phyloP scores from a whole-genome alignment of 2,888 invertebrate species.

The Julus scanicus region DNA sequence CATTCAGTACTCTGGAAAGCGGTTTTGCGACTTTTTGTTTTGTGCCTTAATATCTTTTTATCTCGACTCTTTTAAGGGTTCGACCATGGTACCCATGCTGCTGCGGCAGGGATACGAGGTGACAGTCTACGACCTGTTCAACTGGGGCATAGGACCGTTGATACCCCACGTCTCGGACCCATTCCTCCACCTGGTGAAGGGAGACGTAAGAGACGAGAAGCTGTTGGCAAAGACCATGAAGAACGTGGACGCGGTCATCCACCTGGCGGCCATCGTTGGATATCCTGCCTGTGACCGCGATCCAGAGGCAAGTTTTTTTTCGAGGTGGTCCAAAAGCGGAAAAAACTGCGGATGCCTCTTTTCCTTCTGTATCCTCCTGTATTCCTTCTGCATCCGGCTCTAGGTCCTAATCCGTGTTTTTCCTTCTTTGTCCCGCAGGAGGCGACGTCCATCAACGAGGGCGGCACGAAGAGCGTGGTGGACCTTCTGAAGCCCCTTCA shows the following conservation, averaged over 20 bases:
- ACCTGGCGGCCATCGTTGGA: conserved; percentile 66
- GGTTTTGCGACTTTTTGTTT: no score
- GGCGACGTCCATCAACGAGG: conserved; percentile 64
- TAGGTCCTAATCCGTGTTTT: no score
- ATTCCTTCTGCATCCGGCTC: no score
- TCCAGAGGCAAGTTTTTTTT: conserved; percentile 60
- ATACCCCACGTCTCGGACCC: conserved; percentile 61
- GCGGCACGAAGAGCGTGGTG: conserved; percentile 63
- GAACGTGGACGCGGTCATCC: conserved; percentile 63
- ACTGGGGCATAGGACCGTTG: conserved; percentile 64
- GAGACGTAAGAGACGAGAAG: conserved; percentile 63
- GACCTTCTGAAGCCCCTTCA: conserved; percentile 63
- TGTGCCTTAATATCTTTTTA: no score
- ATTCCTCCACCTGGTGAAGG: conserved; percentile 60
- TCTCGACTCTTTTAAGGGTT: conserved; percentile 60
- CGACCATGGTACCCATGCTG: conserved; percentile 65
- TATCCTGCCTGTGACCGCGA: conserved; percentile 66
- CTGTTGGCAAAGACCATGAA: conserved; percentile 62
- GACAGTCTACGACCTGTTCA: conserved; percentile 65
- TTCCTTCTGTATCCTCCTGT: no score
- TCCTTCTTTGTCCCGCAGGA: conserved; percentile 18
- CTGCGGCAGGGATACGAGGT: conserved; percentile 64
- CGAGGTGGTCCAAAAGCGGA: no score
- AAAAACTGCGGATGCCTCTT: no score
- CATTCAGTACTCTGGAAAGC: no score